These are phyloP conservation scores for Dicranocentrus wangi DNA, from an alignment of 2,888 invertebrate genomes.

Conservation along the genomic window DNA sequence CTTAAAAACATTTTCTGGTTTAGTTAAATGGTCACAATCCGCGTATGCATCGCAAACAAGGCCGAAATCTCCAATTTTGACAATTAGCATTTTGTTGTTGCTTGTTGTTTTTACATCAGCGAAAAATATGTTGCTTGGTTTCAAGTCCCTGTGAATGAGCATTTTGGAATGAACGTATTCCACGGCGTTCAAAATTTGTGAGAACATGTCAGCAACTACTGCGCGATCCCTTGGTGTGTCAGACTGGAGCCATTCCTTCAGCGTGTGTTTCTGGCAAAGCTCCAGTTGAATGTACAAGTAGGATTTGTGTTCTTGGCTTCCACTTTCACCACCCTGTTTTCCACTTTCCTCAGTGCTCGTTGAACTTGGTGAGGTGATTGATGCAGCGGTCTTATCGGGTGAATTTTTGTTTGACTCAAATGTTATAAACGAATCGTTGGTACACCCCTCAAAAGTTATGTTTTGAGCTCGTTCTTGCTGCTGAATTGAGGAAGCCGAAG, in stretches of 20 bases:
- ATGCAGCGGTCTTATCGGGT: too few relatives aligned
- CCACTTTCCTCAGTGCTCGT: too few relatives aligned
- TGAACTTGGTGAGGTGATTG: too few relatives aligned
- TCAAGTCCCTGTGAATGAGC: slow-evolving; percentile 95
- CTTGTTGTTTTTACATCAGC: slow-evolving; percentile 60
- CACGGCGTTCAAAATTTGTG: slow-evolving; percentile 94
- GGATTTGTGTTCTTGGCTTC: slow-evolving; percentile 75
- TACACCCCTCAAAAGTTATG: too few relatives aligned
- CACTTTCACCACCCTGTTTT: slow-evolving; percentile 58
- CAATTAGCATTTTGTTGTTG: slow-evolving; percentile 52
- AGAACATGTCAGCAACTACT: slow-evolving; percentile 83
- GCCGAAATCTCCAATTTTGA: slow-evolving; percentile 99
- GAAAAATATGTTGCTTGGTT: slow-evolving; percentile 78
- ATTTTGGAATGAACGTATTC: slow-evolving; percentile 95
- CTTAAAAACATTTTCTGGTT: slow-evolving; percentile 67
- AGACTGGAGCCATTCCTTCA: slow-evolving; percentile 88
- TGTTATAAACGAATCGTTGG: too few relatives aligned
- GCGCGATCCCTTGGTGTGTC: slow-evolving; percentile 76
- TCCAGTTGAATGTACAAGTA: slow-evolving; percentile 96
- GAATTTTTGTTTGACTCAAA: too few relatives aligned
- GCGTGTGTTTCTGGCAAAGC: slow-evolving; percentile 88
- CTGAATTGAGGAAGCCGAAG: too few relatives aligned
- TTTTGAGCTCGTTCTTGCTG: too few relatives aligned
- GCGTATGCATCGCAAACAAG: slow-evolving; percentile 95
- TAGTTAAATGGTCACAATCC: slow-evolving; percentile 77